Evolutionary conservation across 2,888 invertebrate genomes (phyloP), one percentile per base, ranked within the genome.

Genomic region (Polydrusus tereticollis): DNA sequence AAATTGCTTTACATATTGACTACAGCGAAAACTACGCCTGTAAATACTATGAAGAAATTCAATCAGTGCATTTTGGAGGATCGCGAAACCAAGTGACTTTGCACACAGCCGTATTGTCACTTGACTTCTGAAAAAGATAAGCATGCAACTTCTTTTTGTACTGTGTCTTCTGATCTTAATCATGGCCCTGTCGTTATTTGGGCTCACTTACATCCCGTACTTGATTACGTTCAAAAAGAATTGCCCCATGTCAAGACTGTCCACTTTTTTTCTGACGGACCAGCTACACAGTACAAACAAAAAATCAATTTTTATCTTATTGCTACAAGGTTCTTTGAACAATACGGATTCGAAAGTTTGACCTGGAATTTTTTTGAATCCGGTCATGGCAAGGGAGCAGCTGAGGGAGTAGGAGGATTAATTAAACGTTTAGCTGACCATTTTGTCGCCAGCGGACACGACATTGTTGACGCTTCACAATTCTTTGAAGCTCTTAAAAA

Each of bases 1-100:
- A 62, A 47, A 45, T 62, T 62, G 18, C 45, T 18, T 62, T 62
- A 26, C 47, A 62, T 62, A 45, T 62, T 16, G 62, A 62, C 10
- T 62, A 23, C 10, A 45, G 45, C 10, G 47, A 62, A 62, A 62
- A 62, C 18, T 62, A 26, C 20, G 14, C 23, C 8, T 47, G 23
- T 18, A 62, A 62, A 23, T 47, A 62, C 10, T 16, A 23, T 4
- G 45, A 43, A 62, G 62, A 62, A 26, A 29, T 45, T 47, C 45
- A 62, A 16, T 62, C 62, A 23, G 26, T 26, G n/a, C 62, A 62
- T 16, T 62, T 62, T 21, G 43, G 62, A 1, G 45, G 45, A n/a
- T 62, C 62, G 18, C 43, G 62, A 26, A 45, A 62, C 16, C 62
- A 62, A 62, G 29, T 45, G 12, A 62, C 47, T n/a, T 23, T 45